Evolutionary conservation across 2,113 vertebrate genomes (phyloP).

Genomic region (Tonatia bakeri): DNA sequence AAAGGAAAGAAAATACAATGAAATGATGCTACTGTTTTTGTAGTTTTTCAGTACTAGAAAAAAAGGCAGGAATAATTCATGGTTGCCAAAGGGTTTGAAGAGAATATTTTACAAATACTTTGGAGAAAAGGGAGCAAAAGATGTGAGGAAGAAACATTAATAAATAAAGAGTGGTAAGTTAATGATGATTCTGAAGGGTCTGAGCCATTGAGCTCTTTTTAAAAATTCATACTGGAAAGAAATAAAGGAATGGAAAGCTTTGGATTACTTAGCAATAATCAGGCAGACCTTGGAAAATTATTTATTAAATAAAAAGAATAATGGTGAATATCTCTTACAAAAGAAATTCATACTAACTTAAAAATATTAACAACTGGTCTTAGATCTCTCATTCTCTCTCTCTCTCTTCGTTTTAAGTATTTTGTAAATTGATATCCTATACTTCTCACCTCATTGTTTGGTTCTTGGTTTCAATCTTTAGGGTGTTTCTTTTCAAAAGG

Average conservation of each 20-base stretch:
- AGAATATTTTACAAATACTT: slow-evolving; percentile 67
- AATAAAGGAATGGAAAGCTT: slow-evolving; percentile 42
- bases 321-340: not conserved
- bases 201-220: slow-evolving; percentile 31
- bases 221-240: slow-evolving; percentile 61
- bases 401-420: not conserved
- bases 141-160: slow-evolving; percentile 49
- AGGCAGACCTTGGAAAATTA: not conserved
- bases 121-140: slow-evolving; percentile 40
- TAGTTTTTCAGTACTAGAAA: not conserved
- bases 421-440: not conserved
- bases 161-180: slow-evolving; percentile 66
- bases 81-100: slow-evolving; percentile 52
- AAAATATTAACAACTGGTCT: not conserved
- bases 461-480: slow-evolving; percentile 12
- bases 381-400: not conserved
- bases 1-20: not conserved
- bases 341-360: slow-evolving; percentile 5
- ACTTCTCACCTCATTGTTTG: not conserved
- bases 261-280: slow-evolving; percentile 53
- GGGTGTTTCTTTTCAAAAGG: not conserved
- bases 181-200: slow-evolving; percentile 49
- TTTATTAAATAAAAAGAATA: slow-evolving; percentile 9
- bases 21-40: slow-evolving; percentile 23
- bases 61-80: slow-evolving; percentile 65